phyloP scores from a whole-genome alignment of 2,113 vertebrate species.

The Planiliza haematocheilus region DNA sequence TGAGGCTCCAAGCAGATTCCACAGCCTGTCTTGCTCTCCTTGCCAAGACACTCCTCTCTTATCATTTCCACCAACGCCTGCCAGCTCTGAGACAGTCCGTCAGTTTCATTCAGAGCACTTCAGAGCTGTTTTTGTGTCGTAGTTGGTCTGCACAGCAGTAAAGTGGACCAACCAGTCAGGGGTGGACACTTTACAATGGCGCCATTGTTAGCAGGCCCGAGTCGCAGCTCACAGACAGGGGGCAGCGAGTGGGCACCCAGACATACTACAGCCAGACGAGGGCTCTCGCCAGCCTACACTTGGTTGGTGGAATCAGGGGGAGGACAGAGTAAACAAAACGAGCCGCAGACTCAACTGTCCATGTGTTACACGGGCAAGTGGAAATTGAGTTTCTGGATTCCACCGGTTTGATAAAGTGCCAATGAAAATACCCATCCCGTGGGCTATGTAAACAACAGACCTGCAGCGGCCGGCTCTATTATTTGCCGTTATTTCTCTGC shows the following conservation, averaged over 20 bases:
- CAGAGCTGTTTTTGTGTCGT: slow-evolving; percentile 29
- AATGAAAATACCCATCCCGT: slow-evolving; percentile 61
- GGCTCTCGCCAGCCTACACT: slow-evolving; percentile 45
- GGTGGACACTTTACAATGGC: slow-evolving; percentile 54
- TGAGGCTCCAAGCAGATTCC: slow-evolving; percentile 49
- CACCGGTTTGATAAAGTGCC: slow-evolving; percentile 54
- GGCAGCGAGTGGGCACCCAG: slow-evolving; percentile 52
- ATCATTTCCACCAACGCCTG: slow-evolving; percentile 46
- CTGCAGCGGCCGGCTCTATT: slow-evolving; percentile 36
- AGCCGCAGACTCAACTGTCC: slow-evolving; percentile 55
- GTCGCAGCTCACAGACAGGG: slow-evolving; percentile 36
- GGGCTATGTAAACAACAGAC: slow-evolving; percentile 66
- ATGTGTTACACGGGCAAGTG: slow-evolving; percentile 43
- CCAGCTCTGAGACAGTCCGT: slow-evolving; percentile 18
- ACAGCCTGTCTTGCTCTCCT: slow-evolving; percentile 26
- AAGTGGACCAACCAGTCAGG: slow-evolving; percentile 25
- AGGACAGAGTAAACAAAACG: slow-evolving; percentile 55
- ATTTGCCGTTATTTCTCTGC: slow-evolving; percentile 57
- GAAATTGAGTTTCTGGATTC: slow-evolving; percentile 71
- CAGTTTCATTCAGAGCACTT: slow-evolving; percentile 24
- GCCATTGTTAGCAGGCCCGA: slow-evolving; percentile 52
- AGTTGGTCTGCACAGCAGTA: slow-evolving; percentile 4
- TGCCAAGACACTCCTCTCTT: slow-evolving; percentile 47
- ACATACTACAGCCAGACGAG: slow-evolving; percentile 48
- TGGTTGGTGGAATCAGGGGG: slow-evolving; percentile 29